phyloP scores from a whole-genome alignment of 2,113 vertebrate genomes.

The Sylvia atricapilla region DNA sequence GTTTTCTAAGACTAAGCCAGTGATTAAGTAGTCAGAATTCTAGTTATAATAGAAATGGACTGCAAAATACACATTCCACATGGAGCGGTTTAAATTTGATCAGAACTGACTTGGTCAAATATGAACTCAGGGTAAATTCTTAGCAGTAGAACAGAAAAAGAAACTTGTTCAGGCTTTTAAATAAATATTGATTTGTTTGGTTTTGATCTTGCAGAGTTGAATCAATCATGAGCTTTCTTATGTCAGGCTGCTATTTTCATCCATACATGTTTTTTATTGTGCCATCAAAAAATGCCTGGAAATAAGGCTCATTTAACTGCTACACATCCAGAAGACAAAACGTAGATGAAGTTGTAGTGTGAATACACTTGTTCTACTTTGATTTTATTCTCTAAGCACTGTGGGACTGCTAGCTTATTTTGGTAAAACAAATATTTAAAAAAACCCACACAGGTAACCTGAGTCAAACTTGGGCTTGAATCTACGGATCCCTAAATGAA shows the following conservation, averaged over 20 bases:
- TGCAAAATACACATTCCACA: neutral
- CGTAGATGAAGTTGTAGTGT: neutral
- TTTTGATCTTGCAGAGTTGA: conserved; percentile 5
- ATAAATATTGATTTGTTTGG: conserved; percentile 46
- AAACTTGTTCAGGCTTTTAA: conserved; percentile 8
- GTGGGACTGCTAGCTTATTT: neutral
- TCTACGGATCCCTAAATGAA: neutral
- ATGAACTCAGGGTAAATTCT: neutral
- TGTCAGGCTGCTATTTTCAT: neutral
- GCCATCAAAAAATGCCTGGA: neutral
- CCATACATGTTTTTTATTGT: neutral
- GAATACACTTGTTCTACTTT: neutral
- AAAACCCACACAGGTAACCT: neutral
- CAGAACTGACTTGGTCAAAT: neutral
- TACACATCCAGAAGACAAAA: neutral
- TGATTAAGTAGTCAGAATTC: neutral
- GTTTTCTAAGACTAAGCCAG: neutral
- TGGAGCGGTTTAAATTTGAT: neutral
- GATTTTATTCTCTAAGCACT: neutral
- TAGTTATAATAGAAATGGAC: neutral
- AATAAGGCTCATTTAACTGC: neutral
- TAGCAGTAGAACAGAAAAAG: neutral
- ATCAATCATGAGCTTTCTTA: conserved; percentile 1
- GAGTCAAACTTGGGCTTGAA: neutral
- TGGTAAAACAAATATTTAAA: neutral